Evolutionary conservation across 2,113 vertebrate species (phyloP).

Genomic region (Aegithalos caudatus): DNA sequence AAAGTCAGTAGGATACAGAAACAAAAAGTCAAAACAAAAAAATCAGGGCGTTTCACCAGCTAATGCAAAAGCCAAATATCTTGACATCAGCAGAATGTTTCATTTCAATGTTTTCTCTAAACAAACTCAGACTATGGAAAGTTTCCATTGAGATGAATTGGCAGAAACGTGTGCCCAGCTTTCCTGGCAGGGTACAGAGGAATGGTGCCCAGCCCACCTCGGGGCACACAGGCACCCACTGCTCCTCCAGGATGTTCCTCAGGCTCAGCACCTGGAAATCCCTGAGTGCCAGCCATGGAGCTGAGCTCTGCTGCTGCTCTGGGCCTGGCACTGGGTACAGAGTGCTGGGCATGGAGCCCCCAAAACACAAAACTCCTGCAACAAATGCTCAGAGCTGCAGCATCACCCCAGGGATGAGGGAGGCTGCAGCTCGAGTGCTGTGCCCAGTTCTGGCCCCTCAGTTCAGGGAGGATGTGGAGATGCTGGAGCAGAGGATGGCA

Average conservation of each 20-base stretch:
- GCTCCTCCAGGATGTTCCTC: background rate
- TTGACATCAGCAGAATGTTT: constrained; percentile 53
- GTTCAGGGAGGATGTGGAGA: background rate
- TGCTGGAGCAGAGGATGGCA: background rate
- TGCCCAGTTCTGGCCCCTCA: background rate
- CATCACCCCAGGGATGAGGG: background rate
- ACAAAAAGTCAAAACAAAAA: constrained; percentile 54
- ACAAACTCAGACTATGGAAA: constrained; percentile 38
- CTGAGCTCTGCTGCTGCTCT: background rate
- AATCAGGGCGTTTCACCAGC: background rate
- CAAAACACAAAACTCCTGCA: background rate
- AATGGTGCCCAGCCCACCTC: background rate
- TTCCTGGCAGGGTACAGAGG: background rate
- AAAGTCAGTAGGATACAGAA: constrained; percentile 49
- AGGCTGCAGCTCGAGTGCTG: background rate
- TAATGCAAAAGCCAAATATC: constrained; percentile 32
- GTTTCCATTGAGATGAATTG: constrained; percentile 32
- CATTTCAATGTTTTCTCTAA: constrained; percentile 40
- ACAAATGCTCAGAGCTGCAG: background rate
- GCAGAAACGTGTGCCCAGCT: constrained; percentile 3
- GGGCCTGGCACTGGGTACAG: background rate
- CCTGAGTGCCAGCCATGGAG: background rate
- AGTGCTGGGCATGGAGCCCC: background rate
- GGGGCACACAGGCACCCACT: background rate
- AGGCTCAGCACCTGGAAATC: background rate